Evolutionary conservation across 2,113 vertebrate species (phyloP).

Genomic region (Neotragus moschatus): DNA sequence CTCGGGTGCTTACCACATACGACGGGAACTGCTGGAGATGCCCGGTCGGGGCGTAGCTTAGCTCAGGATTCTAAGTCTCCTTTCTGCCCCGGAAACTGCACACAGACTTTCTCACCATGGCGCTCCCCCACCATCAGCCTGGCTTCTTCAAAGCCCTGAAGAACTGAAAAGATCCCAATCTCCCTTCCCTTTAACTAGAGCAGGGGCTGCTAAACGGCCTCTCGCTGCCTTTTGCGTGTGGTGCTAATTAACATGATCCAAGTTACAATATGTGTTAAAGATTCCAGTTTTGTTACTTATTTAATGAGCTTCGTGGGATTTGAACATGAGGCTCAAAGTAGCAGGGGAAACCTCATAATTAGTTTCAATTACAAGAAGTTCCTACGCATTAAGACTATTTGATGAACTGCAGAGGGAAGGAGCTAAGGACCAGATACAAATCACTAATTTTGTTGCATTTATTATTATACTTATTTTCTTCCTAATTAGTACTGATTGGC

Average conservation of each 20-base stretch:
- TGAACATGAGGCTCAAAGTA: slow-evolving; percentile 83
- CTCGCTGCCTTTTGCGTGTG: slow-evolving; percentile 71
- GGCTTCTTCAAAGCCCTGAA: neutral
- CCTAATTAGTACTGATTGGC: slow-evolving; percentile 85
- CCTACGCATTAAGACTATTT: slow-evolving; percentile 80
- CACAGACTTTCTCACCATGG: neutral
- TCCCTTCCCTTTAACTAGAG: slow-evolving; percentile 66
- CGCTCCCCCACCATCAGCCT: neutral
- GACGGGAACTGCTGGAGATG: neutral
- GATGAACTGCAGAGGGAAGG: slow-evolving; percentile 81
- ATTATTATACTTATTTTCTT: slow-evolving; percentile 85
- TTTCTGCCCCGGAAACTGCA: neutral
- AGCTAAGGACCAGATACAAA: slow-evolving; percentile 84
- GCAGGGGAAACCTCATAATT: slow-evolving; percentile 86
- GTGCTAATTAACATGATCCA: slow-evolving; percentile 82
- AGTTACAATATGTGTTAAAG: slow-evolving; percentile 83
- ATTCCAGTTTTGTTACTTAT: slow-evolving; percentile 84
- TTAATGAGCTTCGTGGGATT: slow-evolving; percentile 87
- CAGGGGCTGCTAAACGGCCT: slow-evolving; percentile 63
- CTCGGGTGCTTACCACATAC: neutral
- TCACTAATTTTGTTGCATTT: slow-evolving; percentile 83
- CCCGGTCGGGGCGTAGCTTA: rapidly evolving
- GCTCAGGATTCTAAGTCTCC: neutral
- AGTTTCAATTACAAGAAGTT: slow-evolving; percentile 86
- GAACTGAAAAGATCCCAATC: slow-evolving; percentile 39